These are phyloP conservation scores for Brachyrhaphis roseni DNA, from an alignment of 2,797 vertebrate genomes.

Conservation along the genomic window DNA sequence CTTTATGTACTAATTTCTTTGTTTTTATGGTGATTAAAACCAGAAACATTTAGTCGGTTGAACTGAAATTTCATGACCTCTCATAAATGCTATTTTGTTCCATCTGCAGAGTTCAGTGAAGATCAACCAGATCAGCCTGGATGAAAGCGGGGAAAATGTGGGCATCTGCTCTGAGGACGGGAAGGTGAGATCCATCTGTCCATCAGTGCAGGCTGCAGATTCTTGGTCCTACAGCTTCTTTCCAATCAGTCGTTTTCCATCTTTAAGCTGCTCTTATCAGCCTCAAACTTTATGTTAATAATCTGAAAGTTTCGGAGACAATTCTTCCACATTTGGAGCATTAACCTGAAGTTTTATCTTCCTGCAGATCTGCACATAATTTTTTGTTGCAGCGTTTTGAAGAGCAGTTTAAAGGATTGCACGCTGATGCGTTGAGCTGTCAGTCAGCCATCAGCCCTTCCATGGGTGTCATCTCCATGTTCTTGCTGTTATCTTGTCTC, in stretches of 20 bases:
- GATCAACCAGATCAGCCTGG: slow-evolving; percentile 99
- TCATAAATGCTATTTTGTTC: slow-evolving; percentile 59
- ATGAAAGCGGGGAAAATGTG: slow-evolving; percentile 97
- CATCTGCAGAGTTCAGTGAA: slow-evolving; percentile 92
- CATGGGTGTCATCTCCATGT: slow-evolving; percentile 74
- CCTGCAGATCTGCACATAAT: slow-evolving; percentile 47
- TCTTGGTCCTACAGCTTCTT: slow-evolving; percentile 34
- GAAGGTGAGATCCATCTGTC: slow-evolving; percentile 86
- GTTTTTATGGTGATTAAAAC: slow-evolving; percentile 46
- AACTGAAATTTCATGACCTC: not conserved
- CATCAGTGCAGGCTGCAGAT: slow-evolving; percentile 59
- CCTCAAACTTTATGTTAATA: slow-evolving; percentile 62
- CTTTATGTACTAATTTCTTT: slow-evolving; percentile 33
- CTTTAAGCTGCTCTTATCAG: slow-evolving; percentile 68
- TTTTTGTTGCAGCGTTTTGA: slow-evolving; percentile 59
- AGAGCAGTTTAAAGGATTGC: slow-evolving; percentile 49
- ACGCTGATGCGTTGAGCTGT: slow-evolving; percentile 66
- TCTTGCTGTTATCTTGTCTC: slow-evolving; percentile 79
- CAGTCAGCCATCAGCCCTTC: slow-evolving; percentile 72
- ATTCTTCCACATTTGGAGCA: slow-evolving; percentile 33
- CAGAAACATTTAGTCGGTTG: not conserved
- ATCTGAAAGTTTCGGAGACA: slow-evolving; percentile 35
- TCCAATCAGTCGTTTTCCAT: slow-evolving; percentile 60
- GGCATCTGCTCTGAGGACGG: slow-evolving; percentile 98
- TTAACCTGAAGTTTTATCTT: slow-evolving; percentile 59